A percentile compares a stretch with the other conserved stretches of the same genome.
phyloP scores from a whole-genome alignment of 1,140 invertebrate genomes.

The Bicyclus anynana region DNA sequence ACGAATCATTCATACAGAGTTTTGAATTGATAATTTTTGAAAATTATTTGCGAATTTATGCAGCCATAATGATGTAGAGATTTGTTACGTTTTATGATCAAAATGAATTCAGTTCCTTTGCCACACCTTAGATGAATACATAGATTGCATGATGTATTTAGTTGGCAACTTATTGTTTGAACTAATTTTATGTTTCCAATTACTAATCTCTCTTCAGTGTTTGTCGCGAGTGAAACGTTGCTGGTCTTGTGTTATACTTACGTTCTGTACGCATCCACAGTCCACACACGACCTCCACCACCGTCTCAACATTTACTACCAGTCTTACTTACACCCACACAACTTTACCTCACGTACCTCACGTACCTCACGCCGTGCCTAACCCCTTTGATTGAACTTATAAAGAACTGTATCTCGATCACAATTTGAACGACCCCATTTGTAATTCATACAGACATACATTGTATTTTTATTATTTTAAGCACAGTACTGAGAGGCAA shows the following conservation, averaged over 20 bases:
- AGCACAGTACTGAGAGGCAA: conserved; percentile 55
- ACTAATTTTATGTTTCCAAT: conserved; percentile 39
- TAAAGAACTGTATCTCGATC: conserved; percentile 49
- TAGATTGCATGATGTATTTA: conserved; percentile 63
- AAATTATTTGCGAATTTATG: conserved; percentile 61
- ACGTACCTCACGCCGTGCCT: conserved; percentile 43
- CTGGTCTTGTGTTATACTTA: conserved; percentile 44
- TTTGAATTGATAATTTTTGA: conserved; percentile 52
- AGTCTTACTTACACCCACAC: conserved; percentile 43
- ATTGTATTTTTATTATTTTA: conserved; percentile 19
- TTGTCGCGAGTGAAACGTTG: conserved; percentile 34
- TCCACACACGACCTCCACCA: conserved; percentile 66
- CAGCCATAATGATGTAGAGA: conserved; percentile 57
- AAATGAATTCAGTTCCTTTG: conserved; percentile 73
- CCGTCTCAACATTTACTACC: conserved; percentile 55
- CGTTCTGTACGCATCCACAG: conserved; percentile 34
- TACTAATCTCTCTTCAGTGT: conserved; percentile 33
- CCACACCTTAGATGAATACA: conserved; percentile 73
- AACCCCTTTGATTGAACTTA: conserved; percentile 56
- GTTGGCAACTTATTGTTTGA: conserved; percentile 42
- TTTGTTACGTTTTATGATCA: conserved; percentile 54
- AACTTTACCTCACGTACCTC: conserved; percentile 41
- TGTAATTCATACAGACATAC: conserved; percentile 14
- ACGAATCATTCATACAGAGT: conserved; percentile 62
- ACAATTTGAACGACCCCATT: conserved; percentile 28